Base-by-base conservation (phyloP, 1,140 invertebrate species). In the Hormaphis cornu region DNA sequence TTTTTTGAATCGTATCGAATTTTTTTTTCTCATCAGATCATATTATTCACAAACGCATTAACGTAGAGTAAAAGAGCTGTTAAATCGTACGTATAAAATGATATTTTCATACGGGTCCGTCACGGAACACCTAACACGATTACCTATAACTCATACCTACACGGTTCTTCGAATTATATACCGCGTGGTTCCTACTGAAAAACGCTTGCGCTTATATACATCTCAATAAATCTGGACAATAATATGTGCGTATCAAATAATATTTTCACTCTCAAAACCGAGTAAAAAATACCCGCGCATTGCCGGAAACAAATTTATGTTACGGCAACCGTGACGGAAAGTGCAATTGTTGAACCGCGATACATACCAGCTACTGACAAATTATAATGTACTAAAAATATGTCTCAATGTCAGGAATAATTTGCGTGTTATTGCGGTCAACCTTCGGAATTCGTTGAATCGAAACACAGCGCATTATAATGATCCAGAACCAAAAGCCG, bases 371-470 rank as follows among this genome's bases (percentile, higher is more conserved):
- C n/a, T n/a, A n/a, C n/a, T n/a, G n/a, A 66, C 61, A 66, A 66
- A 46, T 33, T 12, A 33, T n/a, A 66, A 66, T 50, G 44, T 66
- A 37, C 33, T 66, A 35, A 66, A 66, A 63, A 66, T 50, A 33
- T 66, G 61, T 66, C 61, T 66, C 61, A 66, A 66, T 66, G 61
- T 66, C 61, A 66, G 61, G 28, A 48, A 42, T 44, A 30, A 66
- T 66, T 50, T 66, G 12, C n/a, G n/a, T 16, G 35, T 35, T 66
- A 66, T 66, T 66, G 50, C 50, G 26, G 35, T 20, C 24, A 48
- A 48, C 61, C 61, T 66, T 66, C 61, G 50, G 33, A 22, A 50
- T 20, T 18, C 0, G 16, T 66, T 66, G 44, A 42, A 50, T 12
- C 61, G 40, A 48, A 48, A 30, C 61, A 48, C 44, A n/a, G n/a